Evolutionary conservation across 1,140 invertebrate species (phyloP).

Genomic region (Drosophila pandora): DNA sequence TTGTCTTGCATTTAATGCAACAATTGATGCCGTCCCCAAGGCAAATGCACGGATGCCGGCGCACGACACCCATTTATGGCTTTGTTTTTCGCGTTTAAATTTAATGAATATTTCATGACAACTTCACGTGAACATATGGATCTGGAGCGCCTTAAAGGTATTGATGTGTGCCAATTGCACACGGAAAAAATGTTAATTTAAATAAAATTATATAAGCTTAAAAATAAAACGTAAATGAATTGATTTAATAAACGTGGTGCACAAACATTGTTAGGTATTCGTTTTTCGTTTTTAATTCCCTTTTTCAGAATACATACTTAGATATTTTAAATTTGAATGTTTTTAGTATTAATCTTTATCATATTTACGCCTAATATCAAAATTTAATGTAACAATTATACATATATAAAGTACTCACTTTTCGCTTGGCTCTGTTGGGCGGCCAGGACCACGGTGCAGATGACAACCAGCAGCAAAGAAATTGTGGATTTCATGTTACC

Average conservation of each 20-base stretch:
- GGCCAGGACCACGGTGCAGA: constrained; percentile 80
- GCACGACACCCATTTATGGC: constrained; percentile 59
- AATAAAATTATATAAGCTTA: neutral
- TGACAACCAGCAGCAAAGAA: constrained; percentile 77
- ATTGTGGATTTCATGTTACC: constrained; percentile 81
- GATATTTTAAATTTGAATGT: too few species aligned
- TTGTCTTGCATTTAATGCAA: constrained; percentile 71
- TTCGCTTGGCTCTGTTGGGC: constrained; percentile 82
- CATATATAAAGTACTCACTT: constrained; percentile 64
- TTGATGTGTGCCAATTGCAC: neutral
- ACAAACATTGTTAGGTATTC: too few species aligned
- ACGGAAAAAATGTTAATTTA: neutral
- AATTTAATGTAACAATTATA: too few species aligned
- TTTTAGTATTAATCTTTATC: too few species aligned
- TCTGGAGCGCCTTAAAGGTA: constrained; percentile 12
- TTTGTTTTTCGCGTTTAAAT: constrained; percentile 68
- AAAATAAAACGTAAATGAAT: neutral
- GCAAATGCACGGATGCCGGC: constrained; percentile 8
- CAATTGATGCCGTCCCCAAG: constrained; percentile 62
- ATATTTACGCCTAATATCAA: too few species aligned
- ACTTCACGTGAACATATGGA: constrained; percentile 12
- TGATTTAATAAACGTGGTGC: too few species aligned
- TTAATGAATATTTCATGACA: constrained; percentile 61
- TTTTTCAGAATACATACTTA: too few species aligned
- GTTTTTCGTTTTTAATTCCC: too few species aligned